A percentile compares a stretch with the other conserved stretches of the same genome.
phyloP scores from a whole-genome alignment of 2,888 invertebrate species.

The Philereme vetulata region DNA sequence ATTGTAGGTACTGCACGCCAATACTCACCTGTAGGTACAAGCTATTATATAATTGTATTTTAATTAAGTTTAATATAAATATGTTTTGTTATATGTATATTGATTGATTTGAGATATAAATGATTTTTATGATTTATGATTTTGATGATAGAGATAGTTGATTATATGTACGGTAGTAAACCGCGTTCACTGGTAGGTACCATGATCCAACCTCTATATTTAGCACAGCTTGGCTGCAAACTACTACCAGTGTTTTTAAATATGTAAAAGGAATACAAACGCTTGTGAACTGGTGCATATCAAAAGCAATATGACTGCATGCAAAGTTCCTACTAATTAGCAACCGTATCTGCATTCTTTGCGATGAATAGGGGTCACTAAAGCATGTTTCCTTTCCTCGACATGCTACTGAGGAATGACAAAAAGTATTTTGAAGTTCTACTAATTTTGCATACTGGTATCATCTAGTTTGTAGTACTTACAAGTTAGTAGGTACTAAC shows the following conservation, averaged over 20 bases:
- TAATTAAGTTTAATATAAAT: too few species aligned
- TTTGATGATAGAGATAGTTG: too few species aligned
- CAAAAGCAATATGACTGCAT: slow-evolving; percentile 29
- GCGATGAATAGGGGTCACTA: slow-evolving; percentile 9
- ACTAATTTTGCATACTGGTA: too few species aligned
- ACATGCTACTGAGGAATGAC: background rate
- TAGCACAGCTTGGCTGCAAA: background rate
- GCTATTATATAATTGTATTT: too few species aligned
- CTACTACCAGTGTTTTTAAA: background rate
- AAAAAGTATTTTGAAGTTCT: background rate
- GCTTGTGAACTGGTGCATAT: slow-evolving; percentile 38
- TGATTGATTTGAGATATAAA: too few species aligned
- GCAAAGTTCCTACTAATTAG: slow-evolving; percentile 30
- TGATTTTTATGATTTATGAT: too few species aligned
- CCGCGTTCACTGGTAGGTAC: too few species aligned
- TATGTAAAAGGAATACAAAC: slow-evolving; percentile 30
- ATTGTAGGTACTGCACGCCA: too few species aligned
- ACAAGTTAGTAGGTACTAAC: background rate
- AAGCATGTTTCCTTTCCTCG: slow-evolving; percentile 11
- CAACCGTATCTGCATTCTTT: slow-evolving; percentile 25
- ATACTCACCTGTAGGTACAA: too few species aligned
- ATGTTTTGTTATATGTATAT: too few species aligned
- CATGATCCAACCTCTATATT: background rate
- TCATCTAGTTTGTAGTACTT: too few species aligned
- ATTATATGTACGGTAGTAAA: too few species aligned